phyloP scores from a whole-genome alignment of 2,113 vertebrate genomes.

The Onychostruthus taczanowskii region DNA sequence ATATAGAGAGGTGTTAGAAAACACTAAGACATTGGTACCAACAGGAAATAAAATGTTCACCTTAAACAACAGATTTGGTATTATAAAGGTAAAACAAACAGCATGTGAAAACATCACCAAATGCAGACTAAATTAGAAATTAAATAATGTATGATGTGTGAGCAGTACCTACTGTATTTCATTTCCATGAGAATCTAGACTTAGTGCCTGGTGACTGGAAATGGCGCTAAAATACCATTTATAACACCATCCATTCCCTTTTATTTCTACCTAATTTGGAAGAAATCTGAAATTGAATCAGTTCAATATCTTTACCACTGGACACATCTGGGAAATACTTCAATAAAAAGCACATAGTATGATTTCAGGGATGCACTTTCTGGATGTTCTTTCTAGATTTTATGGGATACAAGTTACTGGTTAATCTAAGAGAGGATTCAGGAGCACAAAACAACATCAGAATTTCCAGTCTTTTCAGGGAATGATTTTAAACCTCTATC shows the following conservation, averaged over 20 bases:
- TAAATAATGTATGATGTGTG: not conserved
- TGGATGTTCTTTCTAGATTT: not conserved
- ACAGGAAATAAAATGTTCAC: not conserved
- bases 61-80: not conserved
- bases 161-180: not conserved
- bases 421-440: not conserved
- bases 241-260: not conserved
- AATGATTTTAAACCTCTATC: not conserved
- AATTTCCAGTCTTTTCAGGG: not conserved
- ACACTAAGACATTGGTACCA: not conserved
- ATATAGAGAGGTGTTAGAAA: not conserved
- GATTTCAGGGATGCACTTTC: not conserved
- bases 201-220: not conserved
- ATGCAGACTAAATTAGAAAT: not conserved
- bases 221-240: not conserved
- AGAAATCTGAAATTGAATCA: not conserved
- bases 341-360: accelerated
- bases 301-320: not conserved
- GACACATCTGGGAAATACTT: not conserved
- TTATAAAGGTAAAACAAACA: not conserved
- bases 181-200: not conserved
- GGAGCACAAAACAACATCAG: not conserved
- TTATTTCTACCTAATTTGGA: not conserved
- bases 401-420: not conserved
- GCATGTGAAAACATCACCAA: not conserved